phyloP scores from a whole-genome alignment of 2,888 invertebrate species.

The Criorhina ranunculi region DNA sequence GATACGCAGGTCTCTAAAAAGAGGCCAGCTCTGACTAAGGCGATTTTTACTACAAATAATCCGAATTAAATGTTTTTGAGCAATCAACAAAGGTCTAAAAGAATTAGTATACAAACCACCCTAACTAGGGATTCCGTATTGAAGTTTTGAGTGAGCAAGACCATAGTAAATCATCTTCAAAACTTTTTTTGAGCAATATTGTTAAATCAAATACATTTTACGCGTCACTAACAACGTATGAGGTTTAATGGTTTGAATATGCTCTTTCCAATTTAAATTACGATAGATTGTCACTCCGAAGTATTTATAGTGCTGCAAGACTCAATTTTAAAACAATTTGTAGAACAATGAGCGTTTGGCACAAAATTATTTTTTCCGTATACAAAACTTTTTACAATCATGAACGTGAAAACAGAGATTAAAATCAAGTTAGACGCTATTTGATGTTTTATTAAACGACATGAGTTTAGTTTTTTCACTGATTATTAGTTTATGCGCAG shows the following conservation, averaged over 20 bases:
- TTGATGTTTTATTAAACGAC: no score
- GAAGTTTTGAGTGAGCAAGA: no score
- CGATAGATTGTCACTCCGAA: neutral
- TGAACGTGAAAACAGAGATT: neutral
- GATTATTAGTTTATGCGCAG: no score
- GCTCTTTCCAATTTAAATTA: neutral
- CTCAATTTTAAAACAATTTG: slow-evolving; percentile 2
- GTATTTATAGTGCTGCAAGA: neutral
- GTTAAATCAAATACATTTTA: neutral
- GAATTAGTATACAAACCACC: neutral
- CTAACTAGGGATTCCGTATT: neutral
- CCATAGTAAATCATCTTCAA: no score
- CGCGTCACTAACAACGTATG: neutral
- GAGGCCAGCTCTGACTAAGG: neutral
- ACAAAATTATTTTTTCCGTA: neutral
- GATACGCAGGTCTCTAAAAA: no score
- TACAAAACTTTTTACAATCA: neutral
- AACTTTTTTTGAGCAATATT: no score
- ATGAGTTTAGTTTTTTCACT: neutral
- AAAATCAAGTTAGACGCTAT: neutral
- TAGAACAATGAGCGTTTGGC: neutral
- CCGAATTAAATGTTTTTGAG: slow-evolving; percentile 2
- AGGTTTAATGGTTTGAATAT: neutral
- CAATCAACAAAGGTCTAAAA: neutral
- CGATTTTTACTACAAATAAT: no score